Base-by-base conservation (phyloP, 2,113 vertebrate species). In the Psammodynastes pulverulentus region DNA sequence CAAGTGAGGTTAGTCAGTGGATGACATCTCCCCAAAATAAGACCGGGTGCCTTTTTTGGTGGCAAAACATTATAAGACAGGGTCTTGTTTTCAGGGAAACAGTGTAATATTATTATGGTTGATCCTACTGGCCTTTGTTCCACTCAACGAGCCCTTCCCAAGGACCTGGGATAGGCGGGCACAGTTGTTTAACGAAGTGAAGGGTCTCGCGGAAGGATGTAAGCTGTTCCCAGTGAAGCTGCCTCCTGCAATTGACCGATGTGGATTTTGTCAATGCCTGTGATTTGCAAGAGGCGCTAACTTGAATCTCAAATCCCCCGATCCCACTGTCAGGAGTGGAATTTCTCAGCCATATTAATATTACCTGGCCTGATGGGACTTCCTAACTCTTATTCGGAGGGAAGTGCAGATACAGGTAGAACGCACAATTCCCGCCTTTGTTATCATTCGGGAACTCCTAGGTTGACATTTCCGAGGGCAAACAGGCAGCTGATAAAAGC, bases 391-490 rank as follows among this genome's bases (percentile, higher is more conserved):
- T 45, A 29, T 51, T 87, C 49, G 19, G 86, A 29, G 12, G n/a
- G 21, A 87, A 34, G 29, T 12, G 29, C 5, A 51, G 86, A 29
- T 10, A 12, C 13, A 43, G 45, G 39, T 24, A 43, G 23, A 46
- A 1, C 4, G 7, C 9, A 86, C 23, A 48, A 6, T 24, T 43
- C 15, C 12, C 0, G 0, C 43, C 3, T 45, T 19, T n/a, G 17
- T 89, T 58, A 46, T 89, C 43, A 5, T 29, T 26, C 2, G 6
- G 67, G 21, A 48, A 45, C 13, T 62, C 88, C 88, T 9, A 62
- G 93, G 94, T 94, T 93, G 93, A 95, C 67, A 89, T 91, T 90
- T 94, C 92, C 53, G 54, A 86, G 93, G 90, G 56, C 67, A 94
- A 94, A 95, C 1, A 90, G 92, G 87, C 84, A 84, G 93, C 93